A percentile compares a stretch with the other conserved stretches of the same genome.
These are phyloP conservation scores for Drosophila tsacasi DNA, from an alignment of 1,140 invertebrate genomes.

Conservation along the genomic window DNA sequence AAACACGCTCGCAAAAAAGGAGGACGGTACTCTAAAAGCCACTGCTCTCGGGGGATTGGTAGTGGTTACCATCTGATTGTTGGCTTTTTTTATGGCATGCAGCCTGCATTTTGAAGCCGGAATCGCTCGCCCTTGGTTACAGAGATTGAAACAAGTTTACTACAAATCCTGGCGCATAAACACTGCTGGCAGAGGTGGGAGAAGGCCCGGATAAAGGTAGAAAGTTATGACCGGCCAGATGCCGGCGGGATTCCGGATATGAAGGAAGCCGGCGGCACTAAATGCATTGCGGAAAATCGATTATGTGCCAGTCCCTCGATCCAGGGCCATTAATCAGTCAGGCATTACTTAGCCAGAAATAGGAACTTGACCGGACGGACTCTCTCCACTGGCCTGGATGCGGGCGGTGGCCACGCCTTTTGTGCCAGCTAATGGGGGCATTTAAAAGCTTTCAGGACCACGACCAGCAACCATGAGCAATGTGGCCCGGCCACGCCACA, in stretches of 20 bases:
- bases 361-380: constrained; percentile 28
- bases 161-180: constrained; percentile 51
- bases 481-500: constrained; percentile 44
- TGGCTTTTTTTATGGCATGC: constrained; percentile 51
- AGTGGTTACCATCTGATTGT: constrained; percentile 67
- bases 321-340: constrained; percentile 47
- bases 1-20: constrained; percentile 44
- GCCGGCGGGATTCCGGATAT: constrained; percentile 27
- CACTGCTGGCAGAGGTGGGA: constrained; percentile 3
- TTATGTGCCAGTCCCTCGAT: constrained; percentile 26
- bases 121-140: constrained; percentile 35
- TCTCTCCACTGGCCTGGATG: constrained; percentile 7
- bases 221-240: constrained; percentile 28
- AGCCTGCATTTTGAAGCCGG: constrained; percentile 41
- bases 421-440: constrained; percentile 39
- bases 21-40: constrained; percentile 24
- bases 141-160: constrained; percentile 74
- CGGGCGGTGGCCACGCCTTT: constrained; percentile 24
- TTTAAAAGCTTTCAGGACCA: constrained; percentile 55
- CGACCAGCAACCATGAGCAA: constrained; percentile 35
- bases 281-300: constrained; percentile 49
- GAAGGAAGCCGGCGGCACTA: constrained; percentile 23
- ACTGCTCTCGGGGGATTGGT: constrained; percentile 44
- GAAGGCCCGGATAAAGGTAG: constrained; percentile 8
- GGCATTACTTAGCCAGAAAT: constrained; percentile 52